phyloP scores from a whole-genome alignment of 2,113 vertebrate genomes.

The Triplophysa siluroides region DNA sequence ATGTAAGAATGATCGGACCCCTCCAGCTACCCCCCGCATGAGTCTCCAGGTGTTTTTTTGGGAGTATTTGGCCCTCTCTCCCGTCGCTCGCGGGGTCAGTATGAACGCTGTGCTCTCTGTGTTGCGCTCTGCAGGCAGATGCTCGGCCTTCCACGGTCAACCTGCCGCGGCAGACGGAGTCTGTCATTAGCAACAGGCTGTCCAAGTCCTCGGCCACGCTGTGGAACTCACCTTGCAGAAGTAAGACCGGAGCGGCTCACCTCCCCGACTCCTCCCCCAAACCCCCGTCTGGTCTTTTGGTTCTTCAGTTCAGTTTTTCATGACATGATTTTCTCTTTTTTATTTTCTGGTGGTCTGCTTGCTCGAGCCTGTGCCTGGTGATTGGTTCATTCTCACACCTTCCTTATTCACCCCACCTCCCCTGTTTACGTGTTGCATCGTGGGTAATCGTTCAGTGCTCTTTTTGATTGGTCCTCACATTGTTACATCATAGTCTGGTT shows the following conservation, averaged over 20 bases:
- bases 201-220: conserved; percentile 99
- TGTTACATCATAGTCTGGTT: conserved; percentile 59
- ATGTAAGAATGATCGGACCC: background rate
- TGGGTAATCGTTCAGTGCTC: conserved; percentile 64
- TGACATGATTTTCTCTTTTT: conserved; percentile 34
- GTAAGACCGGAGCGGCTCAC: conserved; percentile 81
- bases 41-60: background rate
- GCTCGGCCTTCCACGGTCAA: conserved; percentile 97
- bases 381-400: conserved; percentile 66
- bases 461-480: conserved; percentile 66
- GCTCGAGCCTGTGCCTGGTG: conserved; percentile 78
- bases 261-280: conserved; percentile 61
- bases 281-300: conserved; percentile 60
- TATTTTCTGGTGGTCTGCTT: conserved; percentile 69
- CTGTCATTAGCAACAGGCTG: conserved; percentile 98
- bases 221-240: conserved; percentile 98
- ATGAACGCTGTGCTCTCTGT: conserved; percentile 66
- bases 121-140: conserved; percentile 91
- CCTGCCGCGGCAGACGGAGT: conserved; percentile 98
- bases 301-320: conserved; percentile 37
- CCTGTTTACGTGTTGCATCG: conserved; percentile 67
- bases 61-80: background rate
- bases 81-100: background rate
- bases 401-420: conserved; percentile 51
- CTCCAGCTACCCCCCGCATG: conserved; percentile 1